phyloP scores from a whole-genome alignment of 1,140 invertebrate species.

The Euschistus heros region DNA sequence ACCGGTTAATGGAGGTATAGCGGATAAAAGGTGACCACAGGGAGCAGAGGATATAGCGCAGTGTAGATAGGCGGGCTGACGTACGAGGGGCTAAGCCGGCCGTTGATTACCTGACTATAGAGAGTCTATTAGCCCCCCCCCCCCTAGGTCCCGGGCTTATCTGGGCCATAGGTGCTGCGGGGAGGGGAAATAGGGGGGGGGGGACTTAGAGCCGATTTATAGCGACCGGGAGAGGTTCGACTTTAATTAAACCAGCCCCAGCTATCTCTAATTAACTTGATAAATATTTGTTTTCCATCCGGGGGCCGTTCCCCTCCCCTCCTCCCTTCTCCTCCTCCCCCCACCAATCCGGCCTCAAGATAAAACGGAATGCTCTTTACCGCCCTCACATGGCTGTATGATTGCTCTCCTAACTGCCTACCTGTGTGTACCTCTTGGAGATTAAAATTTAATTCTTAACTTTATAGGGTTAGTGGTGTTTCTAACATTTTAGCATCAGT shows the following conservation, averaged over 20 bases:
- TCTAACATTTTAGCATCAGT: too few relatives aligned
- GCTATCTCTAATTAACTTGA: conserved; percentile 16
- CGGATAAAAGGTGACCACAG: too few relatives aligned
- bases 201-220: not conserved
- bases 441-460: too few relatives aligned
- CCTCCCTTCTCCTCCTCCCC: not conserved
- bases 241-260: conserved; percentile 8
- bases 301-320: not conserved
- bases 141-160: not conserved
- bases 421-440: too few relatives aligned
- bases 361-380: conserved; percentile 1
- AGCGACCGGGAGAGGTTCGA: not conserved
- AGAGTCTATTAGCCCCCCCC: conserved; percentile 1
- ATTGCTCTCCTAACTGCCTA: too few relatives aligned
- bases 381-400: too few relatives aligned
- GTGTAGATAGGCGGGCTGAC: conserved; percentile 11
- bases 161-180: not conserved
- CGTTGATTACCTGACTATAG: conserved; percentile 15
- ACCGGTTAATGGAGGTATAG: too few relatives aligned
- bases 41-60: not conserved
- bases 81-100: not conserved
- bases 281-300: conserved; percentile 17
- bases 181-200: not conserved
- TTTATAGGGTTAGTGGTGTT: too few relatives aligned
- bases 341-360: not conserved